These are phyloP conservation scores for Bicyclus anynana DNA, from an alignment of 1,140 invertebrate species.

Conservation along the genomic window DNA sequence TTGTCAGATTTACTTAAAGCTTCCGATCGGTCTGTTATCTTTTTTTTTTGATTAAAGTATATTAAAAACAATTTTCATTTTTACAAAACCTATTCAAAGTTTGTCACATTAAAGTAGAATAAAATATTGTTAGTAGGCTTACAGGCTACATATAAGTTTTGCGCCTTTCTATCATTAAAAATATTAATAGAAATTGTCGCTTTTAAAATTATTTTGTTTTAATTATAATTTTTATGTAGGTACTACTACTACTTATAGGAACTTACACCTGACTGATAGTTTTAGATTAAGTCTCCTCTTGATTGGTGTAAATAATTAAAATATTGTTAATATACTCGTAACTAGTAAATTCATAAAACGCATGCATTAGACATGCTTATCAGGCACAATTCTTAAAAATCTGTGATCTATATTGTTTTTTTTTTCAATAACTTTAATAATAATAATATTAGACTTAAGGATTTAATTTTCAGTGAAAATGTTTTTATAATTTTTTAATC, in stretches of 20 bases:
- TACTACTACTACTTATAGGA: slow-evolving; percentile 22
- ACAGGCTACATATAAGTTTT: neutral
- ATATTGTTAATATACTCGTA: slow-evolving; percentile 7
- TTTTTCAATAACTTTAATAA: neutral
- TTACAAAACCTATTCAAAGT: no score
- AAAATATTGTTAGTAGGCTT: neutral
- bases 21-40: no score
- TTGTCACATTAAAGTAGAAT: no score
- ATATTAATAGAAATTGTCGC: neutral
- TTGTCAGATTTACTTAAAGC: no score
- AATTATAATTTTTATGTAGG: slow-evolving; percentile 26
- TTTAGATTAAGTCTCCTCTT: slow-evolving; percentile 34
- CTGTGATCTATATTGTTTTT: slow-evolving; percentile 52
- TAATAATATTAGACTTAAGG: neutral
- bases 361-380: slow-evolving; percentile 26
- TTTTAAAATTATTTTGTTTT: slow-evolving; percentile 1
- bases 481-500: neutral
- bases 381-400: slow-evolving; percentile 49
- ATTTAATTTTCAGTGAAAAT: neutral
- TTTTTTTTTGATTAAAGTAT: no score
- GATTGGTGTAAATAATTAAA: slow-evolving; percentile 33
- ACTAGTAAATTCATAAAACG: neutral
- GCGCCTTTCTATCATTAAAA: neutral
- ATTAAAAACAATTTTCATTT: no score
- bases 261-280: slow-evolving; percentile 42